A percentile compares a stretch with the other conserved stretches of the same genome.
phyloP scores from a whole-genome alignment of 1,140 invertebrate species.

The Kradibia gibbosae region DNA sequence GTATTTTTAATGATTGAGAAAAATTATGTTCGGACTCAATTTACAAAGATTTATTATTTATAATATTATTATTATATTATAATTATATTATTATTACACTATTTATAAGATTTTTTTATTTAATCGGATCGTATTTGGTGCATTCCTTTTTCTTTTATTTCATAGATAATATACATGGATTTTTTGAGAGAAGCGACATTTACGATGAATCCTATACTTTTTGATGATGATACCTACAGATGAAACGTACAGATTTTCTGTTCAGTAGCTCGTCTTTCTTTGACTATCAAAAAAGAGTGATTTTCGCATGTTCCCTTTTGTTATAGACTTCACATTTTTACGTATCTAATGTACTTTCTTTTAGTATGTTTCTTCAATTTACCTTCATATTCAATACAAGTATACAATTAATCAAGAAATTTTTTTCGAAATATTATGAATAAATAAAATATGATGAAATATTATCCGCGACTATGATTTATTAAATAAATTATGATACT shows the following conservation, averaged over 20 bases:
- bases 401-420: not conserved
- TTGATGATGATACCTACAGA: constrained; percentile 36
- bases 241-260: constrained; percentile 37
- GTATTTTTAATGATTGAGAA: constrained; percentile 10
- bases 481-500: constrained; percentile 8
- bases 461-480: not conserved
- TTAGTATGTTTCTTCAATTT: not conserved
- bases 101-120: no score
- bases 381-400: not conserved
- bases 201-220: constrained; percentile 39
- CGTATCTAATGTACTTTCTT: not conserved
- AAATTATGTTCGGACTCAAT: not conserved
- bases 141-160: constrained; percentile 8
- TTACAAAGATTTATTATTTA: not conserved
- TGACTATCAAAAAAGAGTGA: not conserved
- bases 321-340: not conserved
- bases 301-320: constrained; percentile 13
- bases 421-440: constrained; percentile 1
- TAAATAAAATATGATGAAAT: constrained; percentile 17
- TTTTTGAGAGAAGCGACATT: constrained; percentile 36
- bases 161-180: constrained; percentile 31
- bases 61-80: no score
- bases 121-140: not conserved
- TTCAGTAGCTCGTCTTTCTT: not conserved
- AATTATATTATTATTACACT: no score